Evolutionary conservation across 2,797 vertebrate genomes (phyloP).

Genomic region (Lithobates sylvaticus): DNA sequence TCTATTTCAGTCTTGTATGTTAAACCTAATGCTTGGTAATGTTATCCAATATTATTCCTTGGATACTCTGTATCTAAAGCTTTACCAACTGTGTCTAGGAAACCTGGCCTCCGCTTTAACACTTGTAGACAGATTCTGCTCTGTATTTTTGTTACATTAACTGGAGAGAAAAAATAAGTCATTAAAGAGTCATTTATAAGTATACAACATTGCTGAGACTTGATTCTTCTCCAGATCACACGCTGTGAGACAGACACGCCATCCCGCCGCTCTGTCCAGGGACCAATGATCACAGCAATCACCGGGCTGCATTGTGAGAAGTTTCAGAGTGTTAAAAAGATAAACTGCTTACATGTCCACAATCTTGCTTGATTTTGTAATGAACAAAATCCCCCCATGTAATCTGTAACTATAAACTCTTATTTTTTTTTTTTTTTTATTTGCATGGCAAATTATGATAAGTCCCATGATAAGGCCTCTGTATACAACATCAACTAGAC

Average conservation of each 20-base stretch:
- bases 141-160: constrained; percentile 3
- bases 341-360: no score
- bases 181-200: background rate
- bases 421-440: no score
- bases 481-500: no score
- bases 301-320: background rate
- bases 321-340: background rate
- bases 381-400: no score
- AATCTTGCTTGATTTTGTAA: no score
- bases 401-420: no score
- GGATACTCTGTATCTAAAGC: background rate
- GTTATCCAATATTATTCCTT: background rate
- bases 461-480: no score
- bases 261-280: background rate
- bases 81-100: background rate
- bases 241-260: background rate
- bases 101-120: background rate
- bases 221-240: background rate
- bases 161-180: background rate
- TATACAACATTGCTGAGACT: background rate
- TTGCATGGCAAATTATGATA: no score
- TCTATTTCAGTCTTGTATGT: no score
- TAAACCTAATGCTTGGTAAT: background rate
- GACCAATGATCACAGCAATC: background rate
- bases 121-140: constrained; percentile 14